These are phyloP conservation scores for Cydia amplana DNA, from an alignment of 1,140 invertebrate genomes.

Conservation along the genomic window DNA sequence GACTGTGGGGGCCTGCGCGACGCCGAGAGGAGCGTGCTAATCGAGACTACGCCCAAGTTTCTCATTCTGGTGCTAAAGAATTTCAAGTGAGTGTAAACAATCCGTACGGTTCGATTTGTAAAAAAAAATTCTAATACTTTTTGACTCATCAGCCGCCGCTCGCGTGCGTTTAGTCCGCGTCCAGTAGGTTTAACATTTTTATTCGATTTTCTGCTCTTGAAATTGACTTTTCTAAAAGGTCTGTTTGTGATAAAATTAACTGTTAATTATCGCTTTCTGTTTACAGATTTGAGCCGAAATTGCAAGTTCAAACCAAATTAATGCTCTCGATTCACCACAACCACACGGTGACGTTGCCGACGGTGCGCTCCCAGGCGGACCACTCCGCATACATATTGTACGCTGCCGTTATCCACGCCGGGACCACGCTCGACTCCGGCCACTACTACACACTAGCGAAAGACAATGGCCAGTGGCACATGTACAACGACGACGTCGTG, in stretches of 20 bases:
- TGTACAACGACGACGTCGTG: conserved; percentile 90
- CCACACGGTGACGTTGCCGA: conserved; percentile 79
- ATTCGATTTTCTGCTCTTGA: no score
- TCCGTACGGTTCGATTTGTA: neutral
- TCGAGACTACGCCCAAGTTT: conserved; percentile 86
- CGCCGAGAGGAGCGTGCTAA: conserved; percentile 86
- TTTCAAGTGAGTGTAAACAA: conserved; percentile 84
- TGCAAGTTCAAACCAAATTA: conserved; percentile 86
- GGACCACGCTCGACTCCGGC: conserved; percentile 89
- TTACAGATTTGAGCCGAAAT: conserved; percentile 79
- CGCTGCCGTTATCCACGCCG: conserved; percentile 91
- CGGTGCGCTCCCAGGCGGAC: conserved; percentile 64
- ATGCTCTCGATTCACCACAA: conserved; percentile 84
- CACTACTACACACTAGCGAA: conserved; percentile 92
- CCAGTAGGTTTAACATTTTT: neutral
- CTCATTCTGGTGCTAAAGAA: conserved; percentile 90
- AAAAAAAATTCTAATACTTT: no score
- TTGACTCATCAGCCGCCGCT: no score
- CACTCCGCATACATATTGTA: conserved; percentile 85
- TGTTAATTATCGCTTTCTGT: conserved; percentile 47
- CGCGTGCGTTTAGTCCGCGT: neutral
- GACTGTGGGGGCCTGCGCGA: conserved; percentile 87
- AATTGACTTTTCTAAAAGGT: no score
- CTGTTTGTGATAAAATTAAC: neutral
- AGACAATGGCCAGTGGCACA: conserved; percentile 86